A percentile compares a stretch with the other conserved stretches of the same genome.
Evolutionary conservation across 2,797 vertebrate genomes (phyloP).

Genomic region (Coregonus sp.): DNA sequence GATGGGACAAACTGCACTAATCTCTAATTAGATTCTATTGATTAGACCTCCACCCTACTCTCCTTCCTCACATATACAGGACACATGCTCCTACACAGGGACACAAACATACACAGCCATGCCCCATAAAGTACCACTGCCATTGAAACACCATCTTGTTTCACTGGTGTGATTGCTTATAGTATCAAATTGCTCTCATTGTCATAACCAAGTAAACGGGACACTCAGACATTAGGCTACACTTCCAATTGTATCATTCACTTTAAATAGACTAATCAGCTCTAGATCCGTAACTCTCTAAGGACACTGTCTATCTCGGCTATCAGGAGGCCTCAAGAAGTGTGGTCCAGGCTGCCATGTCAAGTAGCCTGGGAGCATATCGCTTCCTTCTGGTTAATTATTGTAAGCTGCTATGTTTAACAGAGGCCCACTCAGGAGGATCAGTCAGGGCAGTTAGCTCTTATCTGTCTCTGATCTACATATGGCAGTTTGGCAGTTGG

Average conservation of each 20-base stretch:
- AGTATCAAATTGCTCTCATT: not conserved
- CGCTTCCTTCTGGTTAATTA: not conserved
- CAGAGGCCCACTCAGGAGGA: not conserved
- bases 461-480: not conserved
- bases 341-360: not conserved
- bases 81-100: not conserved
- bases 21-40: conserved; percentile 31
- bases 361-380: not conserved
- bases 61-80: not conserved
- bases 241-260: not conserved
- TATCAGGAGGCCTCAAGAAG: not conserved
- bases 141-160: not conserved
- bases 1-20: conserved; percentile 15
- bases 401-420: not conserved
- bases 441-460: not conserved
- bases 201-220: not conserved
- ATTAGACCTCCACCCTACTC: conserved; percentile 13
- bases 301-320: not conserved
- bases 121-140: no score
- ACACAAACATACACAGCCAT: not conserved
- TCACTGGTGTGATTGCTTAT: not conserved
- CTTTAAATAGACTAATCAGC: not conserved
- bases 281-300: not conserved
- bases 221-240: not conserved
- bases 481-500: not conserved